Base-by-base conservation (phyloP, 2,888 invertebrate genomes). In the Zygaena filipendulae region DNA sequence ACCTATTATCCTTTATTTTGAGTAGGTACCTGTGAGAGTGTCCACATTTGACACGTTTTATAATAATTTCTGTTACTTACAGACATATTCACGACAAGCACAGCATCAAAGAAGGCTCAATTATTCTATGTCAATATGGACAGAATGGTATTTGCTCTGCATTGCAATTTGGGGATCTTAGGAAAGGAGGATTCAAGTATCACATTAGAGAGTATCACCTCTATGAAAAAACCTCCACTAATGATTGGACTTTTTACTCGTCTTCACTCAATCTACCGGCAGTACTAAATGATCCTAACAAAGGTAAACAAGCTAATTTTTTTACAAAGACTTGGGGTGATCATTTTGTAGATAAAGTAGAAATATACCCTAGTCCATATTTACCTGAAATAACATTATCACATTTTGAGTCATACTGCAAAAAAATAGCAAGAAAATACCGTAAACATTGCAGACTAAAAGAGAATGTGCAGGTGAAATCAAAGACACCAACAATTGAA, bases 241-340 rank as follows among this genome's bases (percentile, higher is more conserved):
- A 87, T 52, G 69, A 83, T 59, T 95, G 94, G 94, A 89, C 88
- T n/a, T 82, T 92, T 33, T 96, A 91, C 67, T 91, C 92, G 26
- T 92, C 96, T 27, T 87, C 92, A 27, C 97, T 97, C 70, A 97
- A 97, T 70, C 82, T 98, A 40, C 94, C 97, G 19, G 95, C 97
- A 32, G 95, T 95, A 42, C 83, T 98, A 37, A 97, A 97, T 74
- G 97, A 98, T 69, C 97, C 97, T 0, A 88, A 90, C 38, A 87
- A 90, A 54, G 91, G 95, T 41, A 97, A 95, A 68, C 91, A 92
- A 62, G 85, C 84, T 39, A 87, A 96, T 64, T 95, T 99, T 56
- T 96, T 99, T 55, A 96, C 96, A 0, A 95, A 94, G 64, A 95
- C 95, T 36, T 99, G 98, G 98, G 98, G 99, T 23, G 97, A 97